phyloP scores from a whole-genome alignment of 2,888 invertebrate genomes.

The Eupithecia inturbata region DNA sequence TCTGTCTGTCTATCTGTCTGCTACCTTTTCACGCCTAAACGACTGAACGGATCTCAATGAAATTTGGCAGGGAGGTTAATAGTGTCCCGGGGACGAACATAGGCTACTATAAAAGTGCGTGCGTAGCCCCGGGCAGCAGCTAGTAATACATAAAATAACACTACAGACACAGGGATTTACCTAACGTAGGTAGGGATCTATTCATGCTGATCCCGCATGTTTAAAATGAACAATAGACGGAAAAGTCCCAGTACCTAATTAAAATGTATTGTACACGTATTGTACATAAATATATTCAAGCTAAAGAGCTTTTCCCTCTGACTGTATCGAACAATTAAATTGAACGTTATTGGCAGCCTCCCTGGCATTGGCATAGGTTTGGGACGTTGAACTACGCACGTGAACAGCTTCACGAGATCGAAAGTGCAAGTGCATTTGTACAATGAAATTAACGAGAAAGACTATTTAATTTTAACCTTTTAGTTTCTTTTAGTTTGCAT shows the following conservation, averaged over 20 bases:
- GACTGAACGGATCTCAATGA: too few species aligned
- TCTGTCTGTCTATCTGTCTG: too few species aligned
- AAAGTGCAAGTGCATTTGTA: conserved; percentile 65
- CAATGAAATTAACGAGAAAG: not conserved
- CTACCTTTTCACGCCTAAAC: too few species aligned
- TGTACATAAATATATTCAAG: too few species aligned
- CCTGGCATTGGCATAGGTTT: conserved; percentile 77
- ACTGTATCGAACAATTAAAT: conserved; percentile 35
- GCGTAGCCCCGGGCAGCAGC: too few species aligned
- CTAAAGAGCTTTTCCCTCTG: conserved; percentile 2
- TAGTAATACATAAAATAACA: not conserved
- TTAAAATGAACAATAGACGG: too few species aligned
- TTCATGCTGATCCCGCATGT: too few species aligned
- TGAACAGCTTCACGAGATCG: conserved; percentile 50
- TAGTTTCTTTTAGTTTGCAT: not conserved
- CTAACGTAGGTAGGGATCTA: too few species aligned
- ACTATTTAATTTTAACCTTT: not conserved
- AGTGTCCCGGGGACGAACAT: too few species aligned
- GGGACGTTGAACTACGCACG: conserved; percentile 68
- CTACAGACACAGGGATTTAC: not conserved
- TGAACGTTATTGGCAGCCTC: conserved; percentile 60
- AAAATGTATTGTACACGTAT: not conserved
- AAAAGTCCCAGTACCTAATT: not conserved
- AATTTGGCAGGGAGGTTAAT: too few species aligned
- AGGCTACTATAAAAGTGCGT: too few species aligned